A percentile compares a stretch with the other conserved stretches of the same genome.
phyloP scores from a whole-genome alignment of 2,888 invertebrate species.

The Nomada fabriciana region DNA sequence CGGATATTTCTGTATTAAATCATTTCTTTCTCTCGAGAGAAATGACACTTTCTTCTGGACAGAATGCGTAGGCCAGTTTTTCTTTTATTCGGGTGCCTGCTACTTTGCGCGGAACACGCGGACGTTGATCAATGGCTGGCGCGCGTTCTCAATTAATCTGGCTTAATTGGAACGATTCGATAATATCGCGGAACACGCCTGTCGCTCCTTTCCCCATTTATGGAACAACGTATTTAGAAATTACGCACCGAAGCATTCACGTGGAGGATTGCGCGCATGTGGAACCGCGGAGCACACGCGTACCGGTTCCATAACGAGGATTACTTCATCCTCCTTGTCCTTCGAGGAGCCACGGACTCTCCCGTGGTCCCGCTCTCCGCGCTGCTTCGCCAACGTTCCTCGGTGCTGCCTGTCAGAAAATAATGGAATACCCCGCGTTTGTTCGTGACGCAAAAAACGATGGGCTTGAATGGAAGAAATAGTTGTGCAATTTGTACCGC shows the following conservation, averaged over 20 bases:
- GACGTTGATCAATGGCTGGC: slow-evolving; percentile 38
- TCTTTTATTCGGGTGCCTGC: neutral
- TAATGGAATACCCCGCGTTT: slow-evolving; percentile 28
- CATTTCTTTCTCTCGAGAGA: neutral
- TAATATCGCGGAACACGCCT: slow-evolving; percentile 47
- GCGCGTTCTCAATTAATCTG: slow-evolving; percentile 40
- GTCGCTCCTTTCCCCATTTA: slow-evolving; percentile 58
- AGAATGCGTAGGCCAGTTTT: slow-evolving; percentile 16
- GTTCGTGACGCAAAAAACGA: slow-evolving; percentile 8
- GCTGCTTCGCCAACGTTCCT: neutral
- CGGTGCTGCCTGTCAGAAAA: slow-evolving; percentile 20
- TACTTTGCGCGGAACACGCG: slow-evolving; percentile 3
- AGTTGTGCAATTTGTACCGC: neutral
- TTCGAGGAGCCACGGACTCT: slow-evolving; percentile 65
- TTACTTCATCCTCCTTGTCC: slow-evolving; percentile 77
- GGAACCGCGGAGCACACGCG: slow-evolving; percentile 67
- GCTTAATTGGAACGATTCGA: slow-evolving; percentile 55
- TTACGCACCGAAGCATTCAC: slow-evolving; percentile 66
- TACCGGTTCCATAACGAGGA: slow-evolving; percentile 76
- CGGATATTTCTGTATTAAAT: neutral
- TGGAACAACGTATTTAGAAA: slow-evolving; percentile 69
- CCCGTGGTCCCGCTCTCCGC: slow-evolving; percentile 19
- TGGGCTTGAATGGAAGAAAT: neutral
- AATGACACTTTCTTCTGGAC: neutral
- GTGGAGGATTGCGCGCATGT: slow-evolving; percentile 57